A percentile compares a stretch with the other conserved stretches of the same genome.
Evolutionary conservation across 2,888 invertebrate species (phyloP).

Genomic region (Nomada lathburiana): DNA sequence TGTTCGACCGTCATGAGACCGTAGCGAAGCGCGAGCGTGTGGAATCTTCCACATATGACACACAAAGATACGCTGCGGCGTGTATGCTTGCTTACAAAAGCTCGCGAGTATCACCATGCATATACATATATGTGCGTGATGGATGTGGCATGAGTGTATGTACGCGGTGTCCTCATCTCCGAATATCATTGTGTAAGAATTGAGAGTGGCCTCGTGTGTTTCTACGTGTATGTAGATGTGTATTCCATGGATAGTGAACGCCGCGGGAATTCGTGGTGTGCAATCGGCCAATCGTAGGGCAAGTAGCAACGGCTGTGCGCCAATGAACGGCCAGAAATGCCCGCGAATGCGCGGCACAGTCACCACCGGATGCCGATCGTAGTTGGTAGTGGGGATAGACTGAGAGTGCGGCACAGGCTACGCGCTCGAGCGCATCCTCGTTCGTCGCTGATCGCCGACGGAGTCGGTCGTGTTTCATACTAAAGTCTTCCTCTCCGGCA

Average conservation of each 20-base stretch:
- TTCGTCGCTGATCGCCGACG: slow-evolving; percentile 81
- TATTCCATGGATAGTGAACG: slow-evolving; percentile 58
- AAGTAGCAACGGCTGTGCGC: slow-evolving; percentile 59
- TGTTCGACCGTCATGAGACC: slow-evolving; percentile 75
- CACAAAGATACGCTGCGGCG: slow-evolving; percentile 18
- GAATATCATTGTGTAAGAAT: slow-evolving; percentile 33
- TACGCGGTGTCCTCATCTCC: slow-evolving; percentile 32
- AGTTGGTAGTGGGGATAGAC: slow-evolving; percentile 74
- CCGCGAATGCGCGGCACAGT: slow-evolving; percentile 75
- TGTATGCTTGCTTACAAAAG: background rate
- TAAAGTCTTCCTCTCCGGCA: slow-evolving; percentile 54
- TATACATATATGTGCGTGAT: background rate
- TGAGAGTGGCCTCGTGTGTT: slow-evolving; percentile 50
- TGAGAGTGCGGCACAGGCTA: slow-evolving; percentile 80
- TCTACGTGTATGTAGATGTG: slow-evolving; percentile 37
- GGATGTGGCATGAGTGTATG: slow-evolving; percentile 11
- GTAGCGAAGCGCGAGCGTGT: slow-evolving; percentile 57
- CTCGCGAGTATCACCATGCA: background rate
- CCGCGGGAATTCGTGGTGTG: slow-evolving; percentile 62
- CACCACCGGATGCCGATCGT: slow-evolving; percentile 70
- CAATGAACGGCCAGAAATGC: slow-evolving; percentile 62
- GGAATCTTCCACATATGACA: slow-evolving; percentile 39
- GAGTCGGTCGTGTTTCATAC: slow-evolving; percentile 79
- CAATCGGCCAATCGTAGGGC: slow-evolving; percentile 62
- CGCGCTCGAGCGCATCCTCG: slow-evolving; percentile 80